Evolutionary conservation across 2,888 invertebrate species (phyloP).

Genomic region (Allophyes oxyacanthae): DNA sequence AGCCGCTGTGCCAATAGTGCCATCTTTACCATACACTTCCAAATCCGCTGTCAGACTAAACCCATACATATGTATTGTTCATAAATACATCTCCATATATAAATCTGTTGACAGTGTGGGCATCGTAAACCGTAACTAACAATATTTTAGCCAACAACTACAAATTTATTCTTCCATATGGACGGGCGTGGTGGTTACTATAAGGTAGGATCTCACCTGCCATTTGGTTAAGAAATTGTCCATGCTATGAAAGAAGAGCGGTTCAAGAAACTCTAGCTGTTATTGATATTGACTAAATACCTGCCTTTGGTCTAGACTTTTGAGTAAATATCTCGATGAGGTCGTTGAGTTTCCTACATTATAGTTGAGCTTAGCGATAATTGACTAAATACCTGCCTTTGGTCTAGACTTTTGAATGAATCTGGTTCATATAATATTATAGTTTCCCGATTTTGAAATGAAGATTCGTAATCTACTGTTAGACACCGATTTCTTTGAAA

Average conservation of each 20-base stretch:
- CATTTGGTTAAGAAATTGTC: slow-evolving; percentile 64
- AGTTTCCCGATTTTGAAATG: too few species aligned
- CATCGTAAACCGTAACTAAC: slow-evolving; percentile 69
- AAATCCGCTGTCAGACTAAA: not conserved
- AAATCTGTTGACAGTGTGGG: slow-evolving; percentile 70
- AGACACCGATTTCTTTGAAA: too few species aligned
- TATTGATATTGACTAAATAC: too few species aligned
- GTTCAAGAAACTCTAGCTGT: not conserved
- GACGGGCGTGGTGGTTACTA: slow-evolving; percentile 83
- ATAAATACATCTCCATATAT: slow-evolving; percentile 48
- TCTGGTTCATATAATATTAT: too few species aligned
- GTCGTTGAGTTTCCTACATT: too few species aligned
- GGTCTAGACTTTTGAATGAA: too few species aligned
- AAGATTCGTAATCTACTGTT: too few species aligned
- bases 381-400: too few species aligned
- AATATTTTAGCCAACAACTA: slow-evolving; percentile 76
- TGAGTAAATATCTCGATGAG: not conserved
- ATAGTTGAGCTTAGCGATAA: too few species aligned
- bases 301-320: too few species aligned
- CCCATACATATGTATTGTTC: slow-evolving; percentile 14
- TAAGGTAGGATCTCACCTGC: slow-evolving; percentile 85
- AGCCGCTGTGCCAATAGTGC: too few species aligned
- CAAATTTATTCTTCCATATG: slow-evolving; percentile 83
- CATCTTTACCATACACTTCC: too few species aligned
- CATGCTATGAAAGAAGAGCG: slow-evolving; percentile 48